Conservation (phyloP, 2,888 invertebrate genomes). For the Lasiommata megera region DNA sequence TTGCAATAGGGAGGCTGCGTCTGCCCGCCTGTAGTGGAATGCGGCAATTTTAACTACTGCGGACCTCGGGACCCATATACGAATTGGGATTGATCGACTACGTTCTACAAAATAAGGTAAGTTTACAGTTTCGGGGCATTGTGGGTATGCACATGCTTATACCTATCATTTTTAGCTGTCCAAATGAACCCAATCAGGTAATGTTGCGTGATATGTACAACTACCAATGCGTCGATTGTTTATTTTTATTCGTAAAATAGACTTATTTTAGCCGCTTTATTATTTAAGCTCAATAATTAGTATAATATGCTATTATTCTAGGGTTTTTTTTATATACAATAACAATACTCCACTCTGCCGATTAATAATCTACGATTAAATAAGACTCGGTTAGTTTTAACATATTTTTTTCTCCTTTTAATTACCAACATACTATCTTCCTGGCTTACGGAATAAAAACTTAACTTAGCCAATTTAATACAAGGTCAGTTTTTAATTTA, state of each 20-base stretch:
- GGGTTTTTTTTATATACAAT: too few species aligned
- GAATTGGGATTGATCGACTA: constrained; percentile 65
- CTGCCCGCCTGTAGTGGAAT: constrained; percentile 76
- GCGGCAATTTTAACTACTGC: constrained; percentile 81
- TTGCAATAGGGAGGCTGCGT: constrained; percentile 75
- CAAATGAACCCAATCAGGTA: too few species aligned
- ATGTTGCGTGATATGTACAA: too few species aligned
- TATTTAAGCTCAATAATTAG: too few species aligned
- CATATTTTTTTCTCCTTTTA: not conserved
- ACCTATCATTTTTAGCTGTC: not conserved
- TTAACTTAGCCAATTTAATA: not conserved
- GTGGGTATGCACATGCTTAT: not conserved
- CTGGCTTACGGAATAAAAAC: constrained; percentile 8
- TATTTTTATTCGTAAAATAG: too few species aligned
- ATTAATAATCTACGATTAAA: not conserved
- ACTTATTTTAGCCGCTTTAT: too few species aligned
- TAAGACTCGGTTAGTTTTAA: not conserved
- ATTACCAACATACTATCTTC: constrained; percentile 15
- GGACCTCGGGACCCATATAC: constrained; percentile 71
- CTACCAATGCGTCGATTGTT: too few species aligned
- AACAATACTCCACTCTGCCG: too few species aligned
- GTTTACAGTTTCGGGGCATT: constrained; percentile 30
- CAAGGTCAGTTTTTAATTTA: constrained; percentile 9
- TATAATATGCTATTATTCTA: too few species aligned
- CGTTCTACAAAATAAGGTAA: constrained; percentile 59